A percentile compares a stretch with the other conserved stretches of the same genome.
phyloP scores from a whole-genome alignment of 2,797 vertebrate species.

The Merluccius polli region DNA sequence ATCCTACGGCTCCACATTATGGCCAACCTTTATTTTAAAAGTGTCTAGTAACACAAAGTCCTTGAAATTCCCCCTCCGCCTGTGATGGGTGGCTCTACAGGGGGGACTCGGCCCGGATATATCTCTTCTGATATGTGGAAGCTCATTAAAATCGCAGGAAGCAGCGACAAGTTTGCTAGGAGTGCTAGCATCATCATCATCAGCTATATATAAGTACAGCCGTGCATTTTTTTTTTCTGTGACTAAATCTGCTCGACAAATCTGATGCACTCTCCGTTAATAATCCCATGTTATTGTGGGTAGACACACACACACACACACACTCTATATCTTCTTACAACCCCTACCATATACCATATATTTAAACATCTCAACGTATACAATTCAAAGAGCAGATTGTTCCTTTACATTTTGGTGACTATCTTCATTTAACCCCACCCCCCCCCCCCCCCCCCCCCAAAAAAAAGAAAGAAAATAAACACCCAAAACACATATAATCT shows the following conservation, averaged over 20 bases:
- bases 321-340: background rate
- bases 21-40: conserved; percentile 51
- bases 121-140: background rate
- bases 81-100: background rate
- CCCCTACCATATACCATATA: background rate
- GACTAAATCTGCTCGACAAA: no score
- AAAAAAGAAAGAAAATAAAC: no score
- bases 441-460: no score
- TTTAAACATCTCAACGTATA: background rate
- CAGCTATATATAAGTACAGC: background rate
- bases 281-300: no score
- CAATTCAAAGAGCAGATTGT: no score
- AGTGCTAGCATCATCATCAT: background rate
- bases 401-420: no score
- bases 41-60: conserved; percentile 59
- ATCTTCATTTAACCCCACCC: no score
- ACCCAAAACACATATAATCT: no score
- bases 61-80: conserved; percentile 29
- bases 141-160: background rate
- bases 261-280: no score
- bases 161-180: no score
- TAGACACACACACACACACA: background rate
- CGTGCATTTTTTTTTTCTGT: background rate
- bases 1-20: conserved; percentile 56
- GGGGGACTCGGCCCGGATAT: background rate